These are phyloP conservation scores for Himalopsyche tibetana DNA, from an alignment of 2,888 invertebrate species.

Conservation along the genomic window DNA sequence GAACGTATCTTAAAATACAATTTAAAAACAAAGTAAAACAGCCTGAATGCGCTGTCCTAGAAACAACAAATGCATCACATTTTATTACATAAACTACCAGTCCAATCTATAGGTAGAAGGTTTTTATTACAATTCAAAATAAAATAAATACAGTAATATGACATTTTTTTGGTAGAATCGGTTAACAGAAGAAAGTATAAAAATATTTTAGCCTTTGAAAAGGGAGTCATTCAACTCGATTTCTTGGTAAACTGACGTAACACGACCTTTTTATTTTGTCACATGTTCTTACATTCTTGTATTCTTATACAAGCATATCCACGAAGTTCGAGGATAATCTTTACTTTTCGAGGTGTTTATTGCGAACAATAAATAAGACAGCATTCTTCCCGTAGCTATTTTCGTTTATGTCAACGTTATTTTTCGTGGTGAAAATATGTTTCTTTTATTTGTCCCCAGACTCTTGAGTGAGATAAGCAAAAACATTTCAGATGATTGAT, in stretches of 20 bases:
- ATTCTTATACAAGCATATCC: neutral
- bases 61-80: no score
- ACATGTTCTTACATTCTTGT: neutral
- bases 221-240: slow-evolving; percentile 17
- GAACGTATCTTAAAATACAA: no score
- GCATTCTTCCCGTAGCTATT: neutral
- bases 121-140: no score
- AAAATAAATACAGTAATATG: no score
- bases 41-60: no score
- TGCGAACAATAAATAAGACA: slow-evolving; percentile 40
- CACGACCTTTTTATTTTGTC: slow-evolving; percentile 5
- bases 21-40: no score
- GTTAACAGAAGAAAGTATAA: no score
- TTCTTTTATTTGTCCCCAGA: neutral
- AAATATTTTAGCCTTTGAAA: neutral
- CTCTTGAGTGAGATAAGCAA: neutral
- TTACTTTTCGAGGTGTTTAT: slow-evolving; percentile 36
- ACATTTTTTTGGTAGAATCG: no score
- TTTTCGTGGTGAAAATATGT: neutral
- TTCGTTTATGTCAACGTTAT: slow-evolving; percentile 1
- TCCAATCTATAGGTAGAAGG: no score
- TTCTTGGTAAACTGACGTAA: slow-evolving; percentile 31
- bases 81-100: no score
- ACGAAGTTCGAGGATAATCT: slow-evolving; percentile 21
- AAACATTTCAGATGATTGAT: neutral